Conservation (phyloP, 2,113 vertebrate species). For the Choloepus hoffmanni region DNA sequence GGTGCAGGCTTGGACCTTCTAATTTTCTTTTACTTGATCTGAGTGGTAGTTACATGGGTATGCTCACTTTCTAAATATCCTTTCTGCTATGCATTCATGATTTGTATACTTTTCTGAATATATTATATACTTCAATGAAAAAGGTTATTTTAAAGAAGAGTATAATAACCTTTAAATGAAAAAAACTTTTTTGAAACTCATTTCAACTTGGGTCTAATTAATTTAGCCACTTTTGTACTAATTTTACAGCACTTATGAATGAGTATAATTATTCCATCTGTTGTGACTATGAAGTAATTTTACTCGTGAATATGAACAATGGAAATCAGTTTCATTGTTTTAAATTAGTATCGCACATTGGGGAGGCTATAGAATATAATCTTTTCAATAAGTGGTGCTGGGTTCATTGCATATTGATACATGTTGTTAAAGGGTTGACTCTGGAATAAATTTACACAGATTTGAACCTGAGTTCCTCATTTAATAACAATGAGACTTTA, state of each 20-base stretch:
- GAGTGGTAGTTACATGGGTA: neutral
- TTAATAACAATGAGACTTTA: neutral
- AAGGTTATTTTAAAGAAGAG: neutral
- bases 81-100: neutral
- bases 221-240: neutral
- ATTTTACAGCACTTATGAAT: neutral
- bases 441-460: neutral
- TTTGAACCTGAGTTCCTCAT: neutral
- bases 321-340: neutral
- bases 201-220: neutral
- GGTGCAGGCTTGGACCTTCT: neutral
- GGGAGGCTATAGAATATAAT: neutral
- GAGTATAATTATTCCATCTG: neutral
- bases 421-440: neutral
- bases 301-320: neutral
- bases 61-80: neutral
- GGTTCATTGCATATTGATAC: too few species aligned
- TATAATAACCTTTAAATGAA: neutral
- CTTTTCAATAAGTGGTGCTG: too few species aligned
- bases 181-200: neutral
- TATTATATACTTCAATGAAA: neutral
- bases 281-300: neutral
- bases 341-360: neutral
- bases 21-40: neutral
- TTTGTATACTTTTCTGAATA: neutral